Evolutionary conservation across 2,113 vertebrate species (phyloP).

Genomic region (Scophthalmus maximus): DNA sequence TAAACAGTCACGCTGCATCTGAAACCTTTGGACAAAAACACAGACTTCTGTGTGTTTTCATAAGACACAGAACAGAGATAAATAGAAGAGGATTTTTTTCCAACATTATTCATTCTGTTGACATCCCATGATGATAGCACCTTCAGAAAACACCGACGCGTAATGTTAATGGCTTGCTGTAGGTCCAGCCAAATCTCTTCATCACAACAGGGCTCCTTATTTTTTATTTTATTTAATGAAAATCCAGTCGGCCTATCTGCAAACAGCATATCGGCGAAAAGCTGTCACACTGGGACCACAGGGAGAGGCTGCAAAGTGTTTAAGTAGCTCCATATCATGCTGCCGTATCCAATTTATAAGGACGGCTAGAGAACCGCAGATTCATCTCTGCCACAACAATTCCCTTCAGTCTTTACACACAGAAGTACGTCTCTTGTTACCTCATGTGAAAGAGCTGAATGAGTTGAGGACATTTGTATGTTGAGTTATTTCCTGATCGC

Average conservation of each 20-base stretch:
- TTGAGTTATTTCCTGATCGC: too few species aligned
- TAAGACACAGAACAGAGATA: neutral
- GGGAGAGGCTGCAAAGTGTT: neutral
- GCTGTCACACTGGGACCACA: conserved; percentile 54
- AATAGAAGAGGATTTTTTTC: neutral
- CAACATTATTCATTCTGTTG: neutral
- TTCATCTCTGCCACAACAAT: conserved; percentile 63
- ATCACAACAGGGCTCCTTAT: conserved; percentile 46
- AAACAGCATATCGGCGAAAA: conserved; percentile 63
- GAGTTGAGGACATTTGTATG: too few species aligned
- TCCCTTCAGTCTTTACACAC: conserved; percentile 52
- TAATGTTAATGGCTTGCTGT: neutral
- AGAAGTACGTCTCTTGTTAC: conserved; percentile 25
- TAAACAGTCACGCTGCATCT: too few species aligned
- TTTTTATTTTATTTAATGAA: too few species aligned
- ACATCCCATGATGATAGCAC: neutral
- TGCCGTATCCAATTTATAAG: neutral
- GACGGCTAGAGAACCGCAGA: conserved; percentile 11
- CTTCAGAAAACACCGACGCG: neutral
- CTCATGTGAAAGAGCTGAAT: neutral
- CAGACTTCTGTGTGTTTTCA: too few species aligned
- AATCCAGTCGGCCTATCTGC: conserved; percentile 62
- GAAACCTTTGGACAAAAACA: too few species aligned
- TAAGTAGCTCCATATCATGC: neutral
- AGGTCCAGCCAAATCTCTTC: neutral